A percentile compares a stretch with the other conserved stretches of the same genome.
These are phyloP conservation scores for Zophobas atratus DNA, from an alignment of 1,140 invertebrate species.

Conservation along the genomic window DNA sequence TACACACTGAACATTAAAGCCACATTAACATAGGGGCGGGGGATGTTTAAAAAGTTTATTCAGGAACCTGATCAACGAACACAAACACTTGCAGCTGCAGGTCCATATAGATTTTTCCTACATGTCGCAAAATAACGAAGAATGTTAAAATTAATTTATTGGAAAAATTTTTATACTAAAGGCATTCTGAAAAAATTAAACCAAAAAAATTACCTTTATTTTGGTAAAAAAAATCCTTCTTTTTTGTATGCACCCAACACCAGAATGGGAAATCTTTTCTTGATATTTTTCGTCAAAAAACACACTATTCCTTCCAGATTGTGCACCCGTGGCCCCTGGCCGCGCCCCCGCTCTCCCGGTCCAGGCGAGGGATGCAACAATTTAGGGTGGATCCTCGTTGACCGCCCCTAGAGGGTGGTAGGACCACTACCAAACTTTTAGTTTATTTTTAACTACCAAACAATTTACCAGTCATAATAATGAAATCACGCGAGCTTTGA, in stretches of 20 bases:
- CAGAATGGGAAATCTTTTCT: neutral
- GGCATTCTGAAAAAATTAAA: neutral
- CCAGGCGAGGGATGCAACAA: slow-evolving; percentile 56
- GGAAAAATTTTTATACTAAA: too few species aligned
- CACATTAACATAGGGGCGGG: slow-evolving; percentile 62
- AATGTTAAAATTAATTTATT: too few species aligned
- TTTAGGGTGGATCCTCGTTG: slow-evolving; percentile 57
- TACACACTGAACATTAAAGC: slow-evolving; percentile 60
- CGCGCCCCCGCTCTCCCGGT: slow-evolving; percentile 39
- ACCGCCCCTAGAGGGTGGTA: slow-evolving; percentile 50
- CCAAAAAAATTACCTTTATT: neutral
- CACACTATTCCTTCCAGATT: too few species aligned
- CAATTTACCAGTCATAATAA: slow-evolving; percentile 41
- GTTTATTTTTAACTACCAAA: slow-evolving; percentile 52
- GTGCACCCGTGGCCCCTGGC: neutral
- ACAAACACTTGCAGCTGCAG: slow-evolving; percentile 59
- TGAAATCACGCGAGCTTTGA: slow-evolving; percentile 43
- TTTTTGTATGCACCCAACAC: too few species aligned
- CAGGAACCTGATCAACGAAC: slow-evolving; percentile 61
- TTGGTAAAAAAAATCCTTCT: neutral
- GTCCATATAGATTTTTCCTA: slow-evolving; percentile 35
- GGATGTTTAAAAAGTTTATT: slow-evolving; percentile 61
- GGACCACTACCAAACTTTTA: slow-evolving; percentile 53
- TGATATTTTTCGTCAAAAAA: neutral
- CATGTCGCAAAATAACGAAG: too few species aligned